These are phyloP conservation scores for Drosophila infuscata DNA, from an alignment of 2,888 invertebrate genomes.

Conservation along the genomic window DNA sequence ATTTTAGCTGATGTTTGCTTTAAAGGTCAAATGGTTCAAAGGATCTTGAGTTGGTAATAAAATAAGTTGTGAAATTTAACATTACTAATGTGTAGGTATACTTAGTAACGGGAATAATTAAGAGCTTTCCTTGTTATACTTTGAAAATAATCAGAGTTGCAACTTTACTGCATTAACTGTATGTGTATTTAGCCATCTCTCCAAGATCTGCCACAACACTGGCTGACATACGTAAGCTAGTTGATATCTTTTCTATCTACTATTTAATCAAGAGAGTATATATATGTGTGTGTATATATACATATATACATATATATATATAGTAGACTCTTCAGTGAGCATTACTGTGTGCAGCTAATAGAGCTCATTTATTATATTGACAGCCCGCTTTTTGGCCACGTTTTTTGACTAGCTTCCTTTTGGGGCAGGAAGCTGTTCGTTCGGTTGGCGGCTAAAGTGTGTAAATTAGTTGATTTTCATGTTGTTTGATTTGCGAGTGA, in stretches of 20 bases:
- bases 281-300: background rate
- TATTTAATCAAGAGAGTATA: background rate
- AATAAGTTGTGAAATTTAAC: background rate
- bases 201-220: background rate
- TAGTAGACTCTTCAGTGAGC: constrained; percentile 52
- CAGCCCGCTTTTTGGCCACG: constrained; percentile 44
- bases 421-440: constrained; percentile 26
- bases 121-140: background rate
- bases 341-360: constrained; percentile 63
- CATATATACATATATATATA: background rate
- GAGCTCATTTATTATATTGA: constrained; percentile 76
- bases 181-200: background rate
- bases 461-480: constrained; percentile 71
- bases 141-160: background rate
- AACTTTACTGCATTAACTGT: background rate
- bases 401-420: constrained; percentile 3
- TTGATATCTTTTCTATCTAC: background rate
- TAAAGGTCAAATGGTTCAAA: background rate
- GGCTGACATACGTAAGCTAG: background rate
- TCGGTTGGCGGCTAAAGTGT: constrained; percentile 60
- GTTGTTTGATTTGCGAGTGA: constrained; percentile 63
- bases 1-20: background rate
- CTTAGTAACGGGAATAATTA: background rate
- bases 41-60: background rate
- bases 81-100: background rate